Percentiles rank a stretch among this genome's conserved stretches.
Evolutionary conservation across 1,140 invertebrate species (phyloP).

Genomic region (Thalassaphorura encarpata): DNA sequence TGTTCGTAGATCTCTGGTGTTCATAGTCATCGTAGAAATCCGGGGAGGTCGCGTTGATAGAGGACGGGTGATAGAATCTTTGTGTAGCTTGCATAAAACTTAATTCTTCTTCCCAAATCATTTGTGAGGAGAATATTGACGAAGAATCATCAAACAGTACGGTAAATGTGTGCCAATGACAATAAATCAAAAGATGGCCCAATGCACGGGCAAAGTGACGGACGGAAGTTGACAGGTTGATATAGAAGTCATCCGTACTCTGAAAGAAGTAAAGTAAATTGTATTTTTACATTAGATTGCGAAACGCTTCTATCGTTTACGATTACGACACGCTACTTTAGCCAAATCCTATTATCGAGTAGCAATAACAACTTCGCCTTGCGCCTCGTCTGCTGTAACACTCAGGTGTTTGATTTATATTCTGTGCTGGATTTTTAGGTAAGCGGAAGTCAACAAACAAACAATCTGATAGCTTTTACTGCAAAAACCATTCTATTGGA

Average conservation of each 20-base stretch:
- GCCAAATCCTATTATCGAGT: too few relatives aligned
- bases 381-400: too few relatives aligned
- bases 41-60: conserved; percentile 1
- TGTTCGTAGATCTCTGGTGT: not conserved
- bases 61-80: not conserved
- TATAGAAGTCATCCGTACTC: conserved; percentile 30
- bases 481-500: too few relatives aligned
- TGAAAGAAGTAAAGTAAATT: too few relatives aligned
- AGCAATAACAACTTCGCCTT: too few relatives aligned
- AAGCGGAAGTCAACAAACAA: too few relatives aligned
- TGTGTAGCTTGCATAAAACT: conserved; percentile 20
- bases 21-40: conserved; percentile 28
- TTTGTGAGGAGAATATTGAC: conserved; percentile 15
- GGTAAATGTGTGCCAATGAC: conserved; percentile 34
- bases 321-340: too few relatives aligned
- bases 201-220: conserved; percentile 29
- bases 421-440: too few relatives aligned
- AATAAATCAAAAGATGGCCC: conserved; percentile 31
- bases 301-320: too few relatives aligned
- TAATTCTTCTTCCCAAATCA: conserved; percentile 29
- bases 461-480: too few relatives aligned
- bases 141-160: conserved; percentile 34
- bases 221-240: conserved; percentile 31
- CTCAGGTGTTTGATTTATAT: too few relatives aligned
- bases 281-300: too few relatives aligned